phyloP scores from a whole-genome alignment of 2,888 invertebrate genomes.

The Xiphydria camelus region DNA sequence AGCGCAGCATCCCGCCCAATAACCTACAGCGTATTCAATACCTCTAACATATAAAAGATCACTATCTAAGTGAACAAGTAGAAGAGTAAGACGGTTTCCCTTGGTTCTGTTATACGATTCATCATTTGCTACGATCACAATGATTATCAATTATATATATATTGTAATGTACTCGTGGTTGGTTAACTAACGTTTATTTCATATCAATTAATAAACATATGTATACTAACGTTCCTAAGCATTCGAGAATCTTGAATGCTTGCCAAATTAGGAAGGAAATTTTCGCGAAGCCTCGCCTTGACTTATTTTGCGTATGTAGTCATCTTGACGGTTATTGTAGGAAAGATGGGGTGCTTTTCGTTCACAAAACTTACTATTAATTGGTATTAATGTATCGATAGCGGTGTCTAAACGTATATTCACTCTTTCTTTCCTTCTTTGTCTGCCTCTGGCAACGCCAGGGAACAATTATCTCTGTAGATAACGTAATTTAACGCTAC shows the following conservation, averaged over 20 bases:
- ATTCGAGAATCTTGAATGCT: no score
- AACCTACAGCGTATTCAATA: slow-evolving; percentile 34
- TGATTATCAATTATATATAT: slow-evolving; percentile 16
- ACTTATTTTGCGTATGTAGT: not conserved
- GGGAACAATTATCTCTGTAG: slow-evolving; percentile 63
- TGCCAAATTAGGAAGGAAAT: no score
- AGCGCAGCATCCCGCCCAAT: slow-evolving; percentile 31
- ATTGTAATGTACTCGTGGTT: slow-evolving; percentile 45
- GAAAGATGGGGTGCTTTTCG: no score
- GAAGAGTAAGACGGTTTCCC: slow-evolving; percentile 27
- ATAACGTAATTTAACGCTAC: slow-evolving; percentile 69
- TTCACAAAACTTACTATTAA: not conserved
- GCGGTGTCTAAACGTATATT: no score
- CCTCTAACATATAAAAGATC: slow-evolving; percentile 7
- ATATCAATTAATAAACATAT: slow-evolving; percentile 49
- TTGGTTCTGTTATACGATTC: slow-evolving; percentile 37
- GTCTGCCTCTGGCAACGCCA: slow-evolving; percentile 32
- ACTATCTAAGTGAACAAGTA: slow-evolving; percentile 11
- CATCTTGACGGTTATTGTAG: not conserved
- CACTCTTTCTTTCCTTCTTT: slow-evolving; percentile 34
- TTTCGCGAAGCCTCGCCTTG: no score
- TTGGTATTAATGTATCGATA: no score
- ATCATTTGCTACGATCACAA: slow-evolving; percentile 17
- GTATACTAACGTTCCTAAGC: slow-evolving; percentile 47
- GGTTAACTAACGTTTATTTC: slow-evolving; percentile 51